Base-by-base conservation (phyloP, 2,797 vertebrate species). In the Ctenopoma multispine region DNA sequence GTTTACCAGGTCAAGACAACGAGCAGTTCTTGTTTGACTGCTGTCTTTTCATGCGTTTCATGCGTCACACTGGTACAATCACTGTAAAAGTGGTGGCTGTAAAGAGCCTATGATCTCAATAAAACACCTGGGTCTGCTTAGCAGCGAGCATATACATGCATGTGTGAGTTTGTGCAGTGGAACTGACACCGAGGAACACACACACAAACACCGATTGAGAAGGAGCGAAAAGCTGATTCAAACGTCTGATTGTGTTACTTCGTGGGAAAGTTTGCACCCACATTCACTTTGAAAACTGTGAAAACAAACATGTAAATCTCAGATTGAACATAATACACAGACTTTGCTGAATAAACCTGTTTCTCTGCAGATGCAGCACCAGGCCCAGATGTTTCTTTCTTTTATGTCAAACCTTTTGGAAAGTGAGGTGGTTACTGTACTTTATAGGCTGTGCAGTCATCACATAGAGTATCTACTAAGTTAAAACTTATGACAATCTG, bases 101-200 rank as follows among this genome's bases (percentile, higher is more conserved):
- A 69, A 82, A 87, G 70, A 51, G 38, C 63, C 75, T 81, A 76
- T 62, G 54, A 84, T 84, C 80, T 80, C 80, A 71, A 78, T 74
- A 81, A 91, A 90, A 82, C 65, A 54, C 89, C 88, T 90, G 92
- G 86, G 79, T 73, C 75, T 69, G 78, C 80, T 88, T 79, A 79
- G 79, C 74, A 77, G 85, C 72, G 4, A 58, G 82, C 73, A 63
- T 43, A 23, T 65, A 57, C 69, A 61, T 75, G 71, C 38, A 54
- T 56, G 51, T 20, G 50, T 74, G 54, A 20, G 14, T n/a, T 34
- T 38, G 24, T 29, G 49, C 27, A 15, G 38, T 70, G 56, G 40
- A 55, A n/a, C 21, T 47, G 14, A 54, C 69, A 53, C 53, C 41
- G 38, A 76, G 24, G 9, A 43, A 53, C 59, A 54, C 59, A 36